A percentile compares a stretch with the other conserved stretches of the same genome.
These are phyloP conservation scores for Allygus modestus DNA, from an alignment of 2,888 invertebrate species.

Conservation along the genomic window DNA sequence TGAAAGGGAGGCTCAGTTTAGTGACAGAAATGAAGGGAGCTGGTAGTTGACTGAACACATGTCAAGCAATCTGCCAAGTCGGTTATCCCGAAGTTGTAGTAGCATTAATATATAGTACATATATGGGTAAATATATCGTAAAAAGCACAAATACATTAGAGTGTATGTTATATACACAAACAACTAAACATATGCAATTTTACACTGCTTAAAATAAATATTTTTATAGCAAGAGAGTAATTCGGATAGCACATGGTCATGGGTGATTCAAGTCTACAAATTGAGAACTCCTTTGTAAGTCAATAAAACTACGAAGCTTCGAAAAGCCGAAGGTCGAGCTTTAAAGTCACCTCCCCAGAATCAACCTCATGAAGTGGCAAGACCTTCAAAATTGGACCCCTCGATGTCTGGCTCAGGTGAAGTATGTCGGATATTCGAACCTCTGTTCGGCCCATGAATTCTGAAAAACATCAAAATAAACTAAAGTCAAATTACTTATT, in stretches of 20 bases:
- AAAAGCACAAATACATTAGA: neutral
- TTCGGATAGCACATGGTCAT: neutral
- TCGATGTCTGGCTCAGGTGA: constrained; percentile 77
- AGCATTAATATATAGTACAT: too few relatives aligned
- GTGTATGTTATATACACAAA: neutral
- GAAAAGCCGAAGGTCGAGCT: constrained; percentile 84
- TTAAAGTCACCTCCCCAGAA: constrained; percentile 82
- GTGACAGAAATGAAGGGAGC: too few relatives aligned
- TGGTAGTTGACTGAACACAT: too few relatives aligned
- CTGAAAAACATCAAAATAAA: constrained; percentile 74
- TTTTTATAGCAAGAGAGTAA: neutral
- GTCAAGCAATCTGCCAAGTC: too few relatives aligned
- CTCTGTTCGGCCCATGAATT: constrained; percentile 85
- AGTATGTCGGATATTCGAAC: constrained; percentile 81
- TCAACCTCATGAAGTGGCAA: constrained; percentile 83
- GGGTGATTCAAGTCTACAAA: neutral
- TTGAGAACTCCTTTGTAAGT: neutral
- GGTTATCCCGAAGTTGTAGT: too few relatives aligned
- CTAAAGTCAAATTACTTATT: constrained; percentile 50
- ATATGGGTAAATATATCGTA: too few relatives aligned
- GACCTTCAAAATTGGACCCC: constrained; percentile 82
- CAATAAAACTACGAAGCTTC: constrained; percentile 43
- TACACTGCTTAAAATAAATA: neutral
- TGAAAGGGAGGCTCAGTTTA: too few relatives aligned
- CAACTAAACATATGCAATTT: too few relatives aligned